Base-by-base conservation (phyloP, 2,113 vertebrate genomes). In the Cygnus buccinator region DNA sequence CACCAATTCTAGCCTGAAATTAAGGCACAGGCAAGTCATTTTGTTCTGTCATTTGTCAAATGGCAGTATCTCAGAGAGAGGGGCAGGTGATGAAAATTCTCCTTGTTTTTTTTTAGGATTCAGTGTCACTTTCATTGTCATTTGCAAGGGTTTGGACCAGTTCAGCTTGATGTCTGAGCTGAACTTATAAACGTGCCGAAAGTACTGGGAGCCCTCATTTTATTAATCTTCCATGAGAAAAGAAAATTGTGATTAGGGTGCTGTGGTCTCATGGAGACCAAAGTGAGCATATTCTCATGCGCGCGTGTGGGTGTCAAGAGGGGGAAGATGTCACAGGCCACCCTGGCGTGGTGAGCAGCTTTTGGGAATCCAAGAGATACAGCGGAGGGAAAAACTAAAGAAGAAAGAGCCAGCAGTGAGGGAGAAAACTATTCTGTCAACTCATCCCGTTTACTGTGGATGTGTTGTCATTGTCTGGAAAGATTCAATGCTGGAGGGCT, bases 251-350 rank as follows among this genome's bases (percentile, higher is more conserved):
- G 73, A 21, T 61, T 59, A 44, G 73, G 31, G 7, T 75, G 46
- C 22, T 9, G 8, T 61, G 18, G 12, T 10, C 11, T 48, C 3
- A 0, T 22, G 59, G 41, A 62, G 71, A 66, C 12, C 70, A 22
- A 77, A 43, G 10, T 35, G 65, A 48, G 5, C 28, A 4, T 16
- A 1, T 4, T 68, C 6, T 29, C 7, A 2, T 13, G 21, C 20
- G 46, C 1, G 0, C 9, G 13, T 26, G 5, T 35, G 10, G n/a
- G 10, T 3, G 1, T 43, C 9, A 33, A 67, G 44, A 73, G 19
- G 39, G 39, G 63, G 61, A 55, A 63, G 44, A 33, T 23, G 1
- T 35, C 0, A 0, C 20, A 9, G 44, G 61, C 52, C 26, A 18
- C 26, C 48, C 28, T 70, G 43, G 28, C 55, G 57, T 28, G 18